Conservation (phyloP, 2,113 vertebrate genomes). For the Blennius ocellaris region DNA sequence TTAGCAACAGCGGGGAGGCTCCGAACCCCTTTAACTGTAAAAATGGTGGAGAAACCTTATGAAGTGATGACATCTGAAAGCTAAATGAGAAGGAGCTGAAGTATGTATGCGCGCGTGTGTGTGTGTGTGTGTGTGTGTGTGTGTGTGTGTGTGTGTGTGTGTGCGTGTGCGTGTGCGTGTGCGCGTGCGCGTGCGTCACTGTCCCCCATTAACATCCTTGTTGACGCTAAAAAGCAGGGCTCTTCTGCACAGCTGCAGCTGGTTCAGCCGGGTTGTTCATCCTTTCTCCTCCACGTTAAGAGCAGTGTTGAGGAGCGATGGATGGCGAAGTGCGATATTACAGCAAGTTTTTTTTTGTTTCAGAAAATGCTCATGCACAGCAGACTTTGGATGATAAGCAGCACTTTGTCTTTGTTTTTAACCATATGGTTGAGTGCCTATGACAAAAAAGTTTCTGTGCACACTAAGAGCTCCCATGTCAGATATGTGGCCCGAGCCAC, state of each 20-base stretch:
- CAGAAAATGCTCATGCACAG: neutral
- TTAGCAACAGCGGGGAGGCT: slow-evolving; percentile 51
- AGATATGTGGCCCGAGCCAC: too few relatives aligned
- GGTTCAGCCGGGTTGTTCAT: slow-evolving; percentile 11
- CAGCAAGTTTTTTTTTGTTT: neutral
- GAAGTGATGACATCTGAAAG: slow-evolving; percentile 28
- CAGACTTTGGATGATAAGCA: neutral
- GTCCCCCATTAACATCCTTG: slow-evolving; percentile 26
- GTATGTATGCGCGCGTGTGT: slow-evolving; percentile 19
- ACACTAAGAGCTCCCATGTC: too few relatives aligned
- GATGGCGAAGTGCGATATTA: neutral
- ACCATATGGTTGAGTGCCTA: neutral
- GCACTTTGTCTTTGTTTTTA: neutral
- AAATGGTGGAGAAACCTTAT: slow-evolving; percentile 19
- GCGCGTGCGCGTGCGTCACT: too few relatives aligned
- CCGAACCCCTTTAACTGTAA: slow-evolving; percentile 15
- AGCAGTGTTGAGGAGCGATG: neutral
- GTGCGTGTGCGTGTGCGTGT: too few relatives aligned
- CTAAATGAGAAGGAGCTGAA: slow-evolving; percentile 44
- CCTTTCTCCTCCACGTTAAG: slow-evolving; percentile 1
- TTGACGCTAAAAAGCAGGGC: slow-evolving; percentile 4
- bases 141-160: neutral
- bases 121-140: slow-evolving; percentile 12
- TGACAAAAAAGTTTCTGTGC: neutral
- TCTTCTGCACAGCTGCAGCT: slow-evolving; percentile 51